Evolutionary conservation across 2,888 invertebrate species (phyloP).

Genomic region (Apantesis nais): DNA sequence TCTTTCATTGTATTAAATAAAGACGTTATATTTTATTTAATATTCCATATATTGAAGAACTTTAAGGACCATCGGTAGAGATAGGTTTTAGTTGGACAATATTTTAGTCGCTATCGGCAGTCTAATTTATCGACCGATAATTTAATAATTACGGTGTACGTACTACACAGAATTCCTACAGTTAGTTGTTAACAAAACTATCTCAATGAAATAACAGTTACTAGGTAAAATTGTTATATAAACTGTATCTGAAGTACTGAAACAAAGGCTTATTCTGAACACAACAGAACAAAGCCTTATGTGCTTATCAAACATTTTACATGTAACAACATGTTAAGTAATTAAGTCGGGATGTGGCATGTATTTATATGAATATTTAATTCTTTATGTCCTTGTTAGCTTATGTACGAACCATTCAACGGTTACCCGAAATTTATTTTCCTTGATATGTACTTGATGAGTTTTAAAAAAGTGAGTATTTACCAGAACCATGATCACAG

Average conservation of each 20-base stretch:
- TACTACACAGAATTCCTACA: background rate
- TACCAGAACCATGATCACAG: too few relatives aligned
- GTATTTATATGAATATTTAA: background rate
- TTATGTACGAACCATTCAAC: too few relatives aligned
- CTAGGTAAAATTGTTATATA: background rate
- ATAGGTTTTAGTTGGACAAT: too few relatives aligned
- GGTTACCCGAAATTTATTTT: background rate
- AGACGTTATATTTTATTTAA: background rate
- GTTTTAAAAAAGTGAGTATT: too few relatives aligned
- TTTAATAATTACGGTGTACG: background rate
- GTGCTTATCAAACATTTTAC: background rate
- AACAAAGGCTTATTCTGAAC: background rate
- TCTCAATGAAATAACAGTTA: background rate
- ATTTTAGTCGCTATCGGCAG: too few relatives aligned
- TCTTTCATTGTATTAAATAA: too few relatives aligned
- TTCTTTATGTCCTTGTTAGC: too few relatives aligned
- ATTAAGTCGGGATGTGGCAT: background rate
- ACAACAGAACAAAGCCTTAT: background rate
- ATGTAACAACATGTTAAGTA: background rate
- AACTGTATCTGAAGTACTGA: background rate
- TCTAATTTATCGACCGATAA: too few relatives aligned
- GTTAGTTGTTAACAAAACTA: background rate
- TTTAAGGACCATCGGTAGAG: too few relatives aligned
- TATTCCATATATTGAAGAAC: background rate
- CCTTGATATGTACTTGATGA: background rate